Conservation (phyloP, 2,113 vertebrate species). For the Peromyscus leucopus region DNA sequence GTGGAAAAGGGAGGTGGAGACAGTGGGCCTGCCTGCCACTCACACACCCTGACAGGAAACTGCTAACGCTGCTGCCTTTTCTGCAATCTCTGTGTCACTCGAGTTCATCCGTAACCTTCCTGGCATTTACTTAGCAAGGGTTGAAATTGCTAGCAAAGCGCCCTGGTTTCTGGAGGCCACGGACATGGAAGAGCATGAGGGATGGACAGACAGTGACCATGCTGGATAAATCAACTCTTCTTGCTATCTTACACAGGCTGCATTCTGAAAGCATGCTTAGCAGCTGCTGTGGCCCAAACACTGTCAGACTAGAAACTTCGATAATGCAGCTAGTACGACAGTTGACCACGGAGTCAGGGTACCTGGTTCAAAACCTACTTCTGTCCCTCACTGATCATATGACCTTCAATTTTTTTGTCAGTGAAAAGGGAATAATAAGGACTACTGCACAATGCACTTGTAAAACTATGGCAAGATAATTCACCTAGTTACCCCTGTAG, state of each 20-base stretch:
- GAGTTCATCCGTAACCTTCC: neutral
- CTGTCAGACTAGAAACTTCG: neutral
- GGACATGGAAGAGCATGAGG: neutral
- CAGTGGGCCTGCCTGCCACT: neutral
- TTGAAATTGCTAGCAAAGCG: neutral
- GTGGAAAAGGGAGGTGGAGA: neutral
- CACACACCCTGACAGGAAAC: slow-evolving; percentile 11
- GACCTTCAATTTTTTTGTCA: neutral
- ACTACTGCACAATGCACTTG: neutral
- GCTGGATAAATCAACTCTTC: neutral
- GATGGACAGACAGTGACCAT: neutral
- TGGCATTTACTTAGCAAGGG: neutral
- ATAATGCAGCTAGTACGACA: neutral
- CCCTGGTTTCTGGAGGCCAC: neutral
- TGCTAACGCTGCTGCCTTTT: neutral
- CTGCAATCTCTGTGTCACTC: neutral
- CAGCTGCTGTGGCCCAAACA: neutral
- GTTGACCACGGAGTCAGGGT: neutral
- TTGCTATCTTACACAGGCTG: neutral
- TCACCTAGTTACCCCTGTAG: neutral
- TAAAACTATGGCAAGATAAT: neutral
- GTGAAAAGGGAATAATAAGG: neutral
- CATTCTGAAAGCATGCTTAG: neutral
- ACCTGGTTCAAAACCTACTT: neutral
- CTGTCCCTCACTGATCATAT: neutral